phyloP scores from a whole-genome alignment of 2,888 invertebrate genomes.

The Andrena bicolor region DNA sequence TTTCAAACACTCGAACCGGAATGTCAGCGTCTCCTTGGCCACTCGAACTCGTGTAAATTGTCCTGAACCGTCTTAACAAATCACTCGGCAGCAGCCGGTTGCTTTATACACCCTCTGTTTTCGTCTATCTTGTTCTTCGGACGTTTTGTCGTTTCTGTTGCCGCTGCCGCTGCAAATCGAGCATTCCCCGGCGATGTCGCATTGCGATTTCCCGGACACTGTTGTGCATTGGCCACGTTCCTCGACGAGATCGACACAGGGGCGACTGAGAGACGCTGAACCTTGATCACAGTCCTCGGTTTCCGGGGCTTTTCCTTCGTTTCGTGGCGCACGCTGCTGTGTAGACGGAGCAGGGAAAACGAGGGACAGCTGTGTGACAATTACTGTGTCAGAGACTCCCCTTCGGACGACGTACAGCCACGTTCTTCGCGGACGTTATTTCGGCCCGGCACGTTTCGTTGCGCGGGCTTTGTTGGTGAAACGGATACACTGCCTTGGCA shows the following conservation, averaged over 20 bases:
- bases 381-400: background rate
- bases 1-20: slow-evolving; percentile 27
- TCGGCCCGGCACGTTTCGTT: background rate
- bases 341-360: slow-evolving; percentile 9
- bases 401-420: background rate
- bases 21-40: slow-evolving; percentile 29
- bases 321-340: slow-evolving; percentile 27
- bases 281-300: background rate
- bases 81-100: background rate
- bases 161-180: slow-evolving; percentile 46
- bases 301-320: background rate
- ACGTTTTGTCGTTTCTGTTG: slow-evolving; percentile 52
- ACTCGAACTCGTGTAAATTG: slow-evolving; percentile 7
- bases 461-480: background rate
- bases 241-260: background rate
- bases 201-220: slow-evolving; percentile 45
- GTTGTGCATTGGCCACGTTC: slow-evolving; percentile 37
- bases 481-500: slow-evolving; percentile 29
- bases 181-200: slow-evolving; percentile 56
- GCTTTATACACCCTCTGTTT: slow-evolving; percentile 23
- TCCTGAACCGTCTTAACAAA: background rate
- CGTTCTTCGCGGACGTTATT: background rate
- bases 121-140: slow-evolving; percentile 39
- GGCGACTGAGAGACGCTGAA: background rate
- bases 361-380: slow-evolving; percentile 28